Percentiles rank a stretch among this genome's conserved stretches.
Evolutionary conservation across 2,113 vertebrate species (phyloP).

Genomic region (Xenus cinereus): DNA sequence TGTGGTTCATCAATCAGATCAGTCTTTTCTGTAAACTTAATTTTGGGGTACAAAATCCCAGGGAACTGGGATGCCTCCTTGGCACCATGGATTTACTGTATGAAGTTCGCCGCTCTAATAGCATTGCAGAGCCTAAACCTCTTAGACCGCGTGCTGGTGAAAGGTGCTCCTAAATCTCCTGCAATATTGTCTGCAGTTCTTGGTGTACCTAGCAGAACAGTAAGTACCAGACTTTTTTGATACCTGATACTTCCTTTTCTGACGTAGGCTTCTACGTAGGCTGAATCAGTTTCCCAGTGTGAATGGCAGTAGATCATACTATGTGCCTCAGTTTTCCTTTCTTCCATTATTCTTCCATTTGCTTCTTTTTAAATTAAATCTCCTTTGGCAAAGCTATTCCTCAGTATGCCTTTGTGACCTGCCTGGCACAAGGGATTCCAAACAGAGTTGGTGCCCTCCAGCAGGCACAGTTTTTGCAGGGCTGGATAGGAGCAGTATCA

Average conservation of each 20-base stretch:
- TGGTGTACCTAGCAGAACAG: not conserved
- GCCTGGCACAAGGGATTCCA: not conserved
- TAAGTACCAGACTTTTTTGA: not conserved
- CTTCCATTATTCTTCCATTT: not conserved
- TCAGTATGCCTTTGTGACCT: not conserved
- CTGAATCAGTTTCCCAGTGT: not conserved
- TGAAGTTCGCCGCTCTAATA: not conserved
- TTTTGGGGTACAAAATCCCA: not conserved
- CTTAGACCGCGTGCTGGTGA: not conserved
- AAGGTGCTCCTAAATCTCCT: not conserved
- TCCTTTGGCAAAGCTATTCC: not conserved
- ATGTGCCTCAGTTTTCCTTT: not conserved
- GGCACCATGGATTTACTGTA: not conserved
- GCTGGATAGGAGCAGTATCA: not conserved
- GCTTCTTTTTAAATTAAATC: not conserved
- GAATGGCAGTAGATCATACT: not conserved
- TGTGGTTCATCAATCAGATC: not conserved
- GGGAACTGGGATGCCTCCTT: not conserved
- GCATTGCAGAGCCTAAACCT: not conserved
- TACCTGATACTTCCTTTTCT: not conserved
- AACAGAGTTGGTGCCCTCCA: not conserved
- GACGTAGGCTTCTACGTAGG: not conserved
- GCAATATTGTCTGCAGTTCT: not conserved
- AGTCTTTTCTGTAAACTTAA: not conserved
- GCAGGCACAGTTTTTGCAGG: not conserved